Conservation (phyloP, 1,140 invertebrate species). For the Drosophila biarmipes region DNA sequence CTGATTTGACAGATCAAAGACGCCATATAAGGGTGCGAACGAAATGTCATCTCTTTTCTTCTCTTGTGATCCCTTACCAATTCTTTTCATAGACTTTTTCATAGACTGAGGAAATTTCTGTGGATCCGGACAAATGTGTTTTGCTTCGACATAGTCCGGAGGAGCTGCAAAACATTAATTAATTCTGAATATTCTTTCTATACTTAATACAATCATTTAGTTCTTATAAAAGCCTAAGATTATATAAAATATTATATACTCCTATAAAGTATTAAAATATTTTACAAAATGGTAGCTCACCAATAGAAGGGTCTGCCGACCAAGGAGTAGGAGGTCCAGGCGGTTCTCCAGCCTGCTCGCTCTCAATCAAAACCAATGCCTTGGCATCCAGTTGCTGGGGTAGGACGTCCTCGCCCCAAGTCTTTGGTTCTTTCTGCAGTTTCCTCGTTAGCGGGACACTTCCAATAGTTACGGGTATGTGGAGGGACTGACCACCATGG, state of each 20-base stretch:
- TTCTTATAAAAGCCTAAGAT: too few relatives aligned
- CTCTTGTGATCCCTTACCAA: slow-evolving; percentile 1
- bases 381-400: slow-evolving; percentile 58
- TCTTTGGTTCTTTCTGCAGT: slow-evolving; percentile 35
- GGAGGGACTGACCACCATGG: slow-evolving; percentile 85
- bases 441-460: slow-evolving; percentile 85
- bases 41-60: slow-evolving; percentile 5
- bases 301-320: slow-evolving; percentile 50
- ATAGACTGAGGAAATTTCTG: slow-evolving; percentile 5
- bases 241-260: too few relatives aligned
- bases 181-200: too few relatives aligned
- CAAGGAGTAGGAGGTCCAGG: slow-evolving; percentile 31
- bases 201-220: not conserved
- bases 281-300: slow-evolving; percentile 17
- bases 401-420: slow-evolving; percentile 29
- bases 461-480: slow-evolving; percentile 86
- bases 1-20: slow-evolving; percentile 57
- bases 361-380: slow-evolving; percentile 45
- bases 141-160: slow-evolving; percentile 58
- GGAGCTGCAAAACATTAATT: slow-evolving; percentile 34
- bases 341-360: not conserved
- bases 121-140: slow-evolving; percentile 36
- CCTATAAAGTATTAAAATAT: too few relatives aligned
- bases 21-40: slow-evolving; percentile 60
- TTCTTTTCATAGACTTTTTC: slow-evolving; percentile 27